A percentile compares a stretch with the other conserved stretches of the same genome.
Evolutionary conservation across 2,797 vertebrate species (phyloP).

Genomic region (Pantherophis alleghaniensis): DNA sequence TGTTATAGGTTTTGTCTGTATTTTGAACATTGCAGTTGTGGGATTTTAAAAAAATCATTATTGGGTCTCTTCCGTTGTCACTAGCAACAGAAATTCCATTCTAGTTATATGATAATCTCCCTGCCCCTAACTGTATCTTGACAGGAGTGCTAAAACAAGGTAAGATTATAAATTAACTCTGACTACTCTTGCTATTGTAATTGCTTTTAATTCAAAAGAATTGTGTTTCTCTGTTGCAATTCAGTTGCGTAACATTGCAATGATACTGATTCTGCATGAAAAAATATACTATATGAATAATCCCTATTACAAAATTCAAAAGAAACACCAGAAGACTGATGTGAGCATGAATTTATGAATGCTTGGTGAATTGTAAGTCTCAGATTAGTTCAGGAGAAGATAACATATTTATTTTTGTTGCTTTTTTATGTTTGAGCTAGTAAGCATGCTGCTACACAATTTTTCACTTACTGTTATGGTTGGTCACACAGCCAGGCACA

Average conservation of each 20-base stretch:
- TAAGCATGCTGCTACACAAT: neutral
- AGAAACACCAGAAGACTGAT: neutral
- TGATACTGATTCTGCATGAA: neutral
- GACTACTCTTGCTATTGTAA: neutral
- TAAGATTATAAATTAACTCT: slow-evolving; percentile 15
- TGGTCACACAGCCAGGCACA: neutral
- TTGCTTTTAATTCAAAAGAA: slow-evolving; percentile 18
- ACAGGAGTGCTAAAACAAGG: neutral
- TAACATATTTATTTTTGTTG: neutral
- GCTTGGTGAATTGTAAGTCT: neutral
- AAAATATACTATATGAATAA: neutral
- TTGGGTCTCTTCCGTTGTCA: neutral
- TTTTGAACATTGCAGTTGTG: slow-evolving; percentile 19
- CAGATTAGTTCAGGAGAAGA: neutral
- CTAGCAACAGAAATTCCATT: slow-evolving; percentile 24
- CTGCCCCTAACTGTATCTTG: neutral
- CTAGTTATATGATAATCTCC: accelerated
- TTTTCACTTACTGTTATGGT: neutral
- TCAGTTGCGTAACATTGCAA: neutral
- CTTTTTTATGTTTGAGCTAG: neutral
- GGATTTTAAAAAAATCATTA: slow-evolving; percentile 2
- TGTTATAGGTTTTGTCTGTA: neutral
- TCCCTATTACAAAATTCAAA: neutral
- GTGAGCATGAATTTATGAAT: neutral
- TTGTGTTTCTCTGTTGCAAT: neutral